These are phyloP conservation scores for Tenthredo amoena DNA, from an alignment of 2,888 invertebrate species.

Conservation along the genomic window DNA sequence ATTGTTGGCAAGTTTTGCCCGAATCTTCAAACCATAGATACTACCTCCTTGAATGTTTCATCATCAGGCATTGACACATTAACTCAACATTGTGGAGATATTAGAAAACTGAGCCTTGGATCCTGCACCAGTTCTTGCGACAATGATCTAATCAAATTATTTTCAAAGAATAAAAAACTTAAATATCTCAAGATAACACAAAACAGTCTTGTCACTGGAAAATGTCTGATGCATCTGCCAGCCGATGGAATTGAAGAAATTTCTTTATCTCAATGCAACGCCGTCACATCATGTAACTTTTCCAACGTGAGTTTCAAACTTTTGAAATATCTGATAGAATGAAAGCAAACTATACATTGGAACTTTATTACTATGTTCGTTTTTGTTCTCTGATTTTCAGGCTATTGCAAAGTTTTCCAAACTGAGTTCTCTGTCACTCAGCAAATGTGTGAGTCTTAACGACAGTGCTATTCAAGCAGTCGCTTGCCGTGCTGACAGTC, in stretches of 20 bases:
- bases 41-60: conserved; percentile 79
- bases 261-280: conserved; percentile 65
- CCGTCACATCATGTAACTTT: conserved; percentile 63
- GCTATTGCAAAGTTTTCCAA: conserved; percentile 65
- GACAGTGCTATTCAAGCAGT: conserved; percentile 65
- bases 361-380: conserved; percentile 9
- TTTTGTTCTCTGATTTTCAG: conserved; percentile 56
- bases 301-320: conserved; percentile 63
- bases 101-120: conserved; percentile 79
- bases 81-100: conserved; percentile 79
- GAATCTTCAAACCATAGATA: conserved; percentile 80
- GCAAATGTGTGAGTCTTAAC: conserved; percentile 64
- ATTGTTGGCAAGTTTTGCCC: conserved; percentile 81
- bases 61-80: conserved; percentile 79
- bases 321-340: neutral
- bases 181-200: conserved; percentile 64
- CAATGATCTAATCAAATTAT: conserved; percentile 69
- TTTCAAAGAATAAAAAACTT: conserved; percentile 68
- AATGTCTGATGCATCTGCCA: conserved; percentile 69
- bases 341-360: neutral
- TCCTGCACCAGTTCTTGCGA: conserved; percentile 77
- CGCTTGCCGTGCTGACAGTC: conserved; percentile 61
- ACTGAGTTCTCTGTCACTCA: conserved; percentile 65
- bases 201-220: conserved; percentile 66
- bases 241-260: conserved; percentile 69